Evolutionary conservation across 1,140 invertebrate species (phyloP).

Genomic region (Bombus sibiricus): DNA sequence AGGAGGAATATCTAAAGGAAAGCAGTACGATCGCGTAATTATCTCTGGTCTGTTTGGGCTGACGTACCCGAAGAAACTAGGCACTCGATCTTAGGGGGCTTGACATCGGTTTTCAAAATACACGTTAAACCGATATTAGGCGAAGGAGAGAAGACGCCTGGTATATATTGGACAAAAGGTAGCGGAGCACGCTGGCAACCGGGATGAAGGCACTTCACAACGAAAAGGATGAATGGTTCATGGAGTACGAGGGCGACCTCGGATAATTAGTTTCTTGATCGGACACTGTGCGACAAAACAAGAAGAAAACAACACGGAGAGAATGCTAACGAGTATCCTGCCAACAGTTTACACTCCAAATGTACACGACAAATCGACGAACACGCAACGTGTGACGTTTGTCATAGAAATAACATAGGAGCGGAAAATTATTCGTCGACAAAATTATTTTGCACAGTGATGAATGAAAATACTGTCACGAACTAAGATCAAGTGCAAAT

Average conservation of each 20-base stretch:
- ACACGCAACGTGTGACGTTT: conserved; percentile 37
- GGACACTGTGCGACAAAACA: conserved; percentile 59
- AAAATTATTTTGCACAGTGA: no score
- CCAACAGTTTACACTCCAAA: conserved; percentile 40
- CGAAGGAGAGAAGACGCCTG: neutral
- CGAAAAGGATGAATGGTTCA: conserved; percentile 59
- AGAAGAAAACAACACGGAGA: conserved; percentile 51
- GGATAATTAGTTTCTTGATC: conserved; percentile 77
- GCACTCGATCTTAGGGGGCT: neutral
- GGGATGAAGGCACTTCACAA: conserved; percentile 45
- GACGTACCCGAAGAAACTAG: neutral
- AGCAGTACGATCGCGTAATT: conserved; percentile 19
- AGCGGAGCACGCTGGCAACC: conserved; percentile 6
- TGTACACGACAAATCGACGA: conserved; percentile 49
- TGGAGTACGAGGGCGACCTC: conserved; percentile 60
- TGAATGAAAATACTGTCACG: no score
- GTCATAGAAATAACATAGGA: neutral
- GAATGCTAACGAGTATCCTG: conserved; percentile 63
- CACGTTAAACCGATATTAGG: conserved; percentile 2
- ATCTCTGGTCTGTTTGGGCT: neutral
- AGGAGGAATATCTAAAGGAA: conserved; percentile 3
- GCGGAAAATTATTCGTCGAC: neutral
- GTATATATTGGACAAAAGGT: conserved; percentile 16
- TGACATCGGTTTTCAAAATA: conserved; percentile 23
- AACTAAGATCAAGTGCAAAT: no score